Base-by-base conservation (phyloP, 2,113 vertebrate genomes). In the Thalassarche chlororhynchos region DNA sequence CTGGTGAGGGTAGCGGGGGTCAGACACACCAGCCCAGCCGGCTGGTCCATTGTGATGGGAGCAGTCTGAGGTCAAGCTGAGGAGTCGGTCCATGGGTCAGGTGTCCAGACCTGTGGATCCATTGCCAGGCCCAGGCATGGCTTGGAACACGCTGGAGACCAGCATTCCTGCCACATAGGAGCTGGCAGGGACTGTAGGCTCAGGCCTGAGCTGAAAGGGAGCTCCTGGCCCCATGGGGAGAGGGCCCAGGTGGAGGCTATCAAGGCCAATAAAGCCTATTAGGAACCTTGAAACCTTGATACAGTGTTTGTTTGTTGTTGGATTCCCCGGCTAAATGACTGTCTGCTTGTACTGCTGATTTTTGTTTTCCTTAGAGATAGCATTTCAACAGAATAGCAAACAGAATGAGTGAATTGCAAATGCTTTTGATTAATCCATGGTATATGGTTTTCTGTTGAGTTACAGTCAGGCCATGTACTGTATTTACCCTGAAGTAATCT, bases 171-270 rank as follows among this genome's bases (percentile, higher is more conserved):
- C 18, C 8, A 9, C 16, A 9, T 0, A 52, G 47, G 13, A 69
- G 18, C 47, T 44, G 38, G 25, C 34, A 65, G 58, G 31, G 49
- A 46, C 7, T 44, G 14, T 57, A 65, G 26, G 28, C 28, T 94
- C 32, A 71, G 38, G 13, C 18, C 26, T 70, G 19, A 84, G 29
- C 68, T 70, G 54, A 87, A 77, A 74, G 25, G 25, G 9, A 52
- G 6, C 58, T 83, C 46, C 66, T 72, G 20, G 18, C 12, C 38
- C 24, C 7, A 6, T 8, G 6, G 12, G 2, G 0, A 1, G 4
- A 44, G n/a, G 24, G 6, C 25, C 21, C 6, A 40, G 8, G 10
- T 70, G 38, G 36, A 47, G n/a, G 57, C 11, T 83, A 3, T 79
- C 31, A 52, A 64, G 29, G 40, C 24, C 29, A 72, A 38, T 51